A percentile compares a stretch with the other conserved stretches of the same genome.
Evolutionary conservation across 2,888 invertebrate species (phyloP).

Genomic region (Disparrhopalites patrizii): DNA sequence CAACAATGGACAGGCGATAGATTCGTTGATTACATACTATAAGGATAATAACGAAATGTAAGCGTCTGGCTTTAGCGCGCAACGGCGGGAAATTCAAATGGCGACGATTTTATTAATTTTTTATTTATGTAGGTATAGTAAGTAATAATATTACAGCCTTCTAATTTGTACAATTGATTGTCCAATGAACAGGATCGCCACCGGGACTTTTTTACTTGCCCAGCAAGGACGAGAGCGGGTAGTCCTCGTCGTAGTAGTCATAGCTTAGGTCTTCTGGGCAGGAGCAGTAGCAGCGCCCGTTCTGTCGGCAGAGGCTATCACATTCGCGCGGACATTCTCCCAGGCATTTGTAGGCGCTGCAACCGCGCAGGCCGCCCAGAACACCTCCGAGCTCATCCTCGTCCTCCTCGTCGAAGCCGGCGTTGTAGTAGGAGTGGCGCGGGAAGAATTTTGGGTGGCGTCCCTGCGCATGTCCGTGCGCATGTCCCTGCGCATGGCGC

Average conservation of each 20-base stretch:
- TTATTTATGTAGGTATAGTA: no score
- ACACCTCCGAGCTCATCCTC: not conserved
- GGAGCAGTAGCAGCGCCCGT: conserved; percentile 24
- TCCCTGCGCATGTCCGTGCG: no score
- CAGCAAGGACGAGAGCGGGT: not conserved
- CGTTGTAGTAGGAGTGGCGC: not conserved
- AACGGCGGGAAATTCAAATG: no score
- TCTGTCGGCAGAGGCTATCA: conserved; percentile 29
- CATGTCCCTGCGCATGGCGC: not conserved
- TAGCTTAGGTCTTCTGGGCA: conserved; percentile 30
- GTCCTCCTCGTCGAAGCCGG: not conserved
- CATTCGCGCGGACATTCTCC: conserved; percentile 23
- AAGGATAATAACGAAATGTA: no score
- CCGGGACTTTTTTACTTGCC: no score
- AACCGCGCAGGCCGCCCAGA: not conserved
- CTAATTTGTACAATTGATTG: no score
- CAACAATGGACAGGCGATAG: no score
- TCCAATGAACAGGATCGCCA: no score
- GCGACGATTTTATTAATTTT: no score
- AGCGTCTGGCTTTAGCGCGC: no score
- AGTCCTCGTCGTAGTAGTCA: conserved; percentile 23
- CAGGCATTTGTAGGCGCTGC: conserved; percentile 21
- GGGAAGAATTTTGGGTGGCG: not conserved
- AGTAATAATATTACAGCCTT: no score
- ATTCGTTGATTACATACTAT: no score